phyloP scores from a whole-genome alignment of 2,888 invertebrate genomes.

The Macrosoma leucophasiata region DNA sequence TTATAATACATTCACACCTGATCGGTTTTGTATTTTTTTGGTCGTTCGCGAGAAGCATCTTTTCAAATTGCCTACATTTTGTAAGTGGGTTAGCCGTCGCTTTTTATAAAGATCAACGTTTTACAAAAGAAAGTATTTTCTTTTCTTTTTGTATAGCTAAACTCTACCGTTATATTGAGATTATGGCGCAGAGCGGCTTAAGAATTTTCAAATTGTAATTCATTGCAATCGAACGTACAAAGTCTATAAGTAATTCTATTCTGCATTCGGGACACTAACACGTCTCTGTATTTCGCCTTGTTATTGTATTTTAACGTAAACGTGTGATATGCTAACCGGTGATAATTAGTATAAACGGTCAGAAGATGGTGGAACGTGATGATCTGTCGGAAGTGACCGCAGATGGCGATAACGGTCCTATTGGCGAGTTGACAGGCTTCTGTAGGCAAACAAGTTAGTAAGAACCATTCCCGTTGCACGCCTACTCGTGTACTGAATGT shows the following conservation, averaged over 20 bases:
- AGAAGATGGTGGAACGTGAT: slow-evolving; percentile 6
- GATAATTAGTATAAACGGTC: slow-evolving; percentile 11
- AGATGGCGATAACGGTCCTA: slow-evolving; percentile 51
- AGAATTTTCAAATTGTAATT: slow-evolving; percentile 2
- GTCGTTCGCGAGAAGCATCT: slow-evolving; percentile 23
- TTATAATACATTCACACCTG: slow-evolving; percentile 19
- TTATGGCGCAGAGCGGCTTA: slow-evolving; percentile 4
- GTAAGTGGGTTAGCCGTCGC: slow-evolving; percentile 39
- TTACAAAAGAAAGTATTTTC: slow-evolving; percentile 28
- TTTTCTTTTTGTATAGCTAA: slow-evolving; percentile 29
- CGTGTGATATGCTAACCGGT: no score
- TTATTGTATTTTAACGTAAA: no score
- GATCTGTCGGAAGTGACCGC: slow-evolving; percentile 44
- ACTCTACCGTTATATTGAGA: slow-evolving; percentile 11
- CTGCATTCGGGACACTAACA: no score
- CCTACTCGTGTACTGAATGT: slow-evolving; percentile 20
- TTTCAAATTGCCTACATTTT: slow-evolving; percentile 39
- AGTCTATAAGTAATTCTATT: no score
- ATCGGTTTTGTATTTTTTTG: slow-evolving; percentile 16
- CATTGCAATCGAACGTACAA: neutral
- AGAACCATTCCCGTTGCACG: slow-evolving; percentile 41
- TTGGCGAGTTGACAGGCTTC: slow-evolving; percentile 43
- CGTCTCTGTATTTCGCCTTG: no score
- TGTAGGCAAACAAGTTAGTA: slow-evolving; percentile 35
- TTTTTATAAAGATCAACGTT: slow-evolving; percentile 36